Conservation (phyloP, 2,888 invertebrate species). For the Lepidochitona cinerea region DNA sequence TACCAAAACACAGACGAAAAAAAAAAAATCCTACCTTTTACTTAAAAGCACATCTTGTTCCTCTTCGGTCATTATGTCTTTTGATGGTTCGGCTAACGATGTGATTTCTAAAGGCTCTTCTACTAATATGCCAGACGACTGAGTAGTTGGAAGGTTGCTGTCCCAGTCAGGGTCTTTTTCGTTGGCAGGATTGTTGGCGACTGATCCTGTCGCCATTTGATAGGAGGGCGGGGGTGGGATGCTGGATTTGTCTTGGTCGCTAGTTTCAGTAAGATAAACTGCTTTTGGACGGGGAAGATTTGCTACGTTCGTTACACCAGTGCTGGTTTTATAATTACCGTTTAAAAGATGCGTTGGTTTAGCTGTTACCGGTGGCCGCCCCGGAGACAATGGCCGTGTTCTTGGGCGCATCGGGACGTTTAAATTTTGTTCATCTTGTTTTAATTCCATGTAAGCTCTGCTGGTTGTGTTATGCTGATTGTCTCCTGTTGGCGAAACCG, state of each 20-base stretch:
- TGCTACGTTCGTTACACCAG: background rate
- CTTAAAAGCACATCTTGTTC: background rate
- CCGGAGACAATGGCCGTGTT: background rate
- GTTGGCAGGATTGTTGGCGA: background rate
- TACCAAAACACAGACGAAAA: background rate
- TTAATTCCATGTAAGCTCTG: background rate
- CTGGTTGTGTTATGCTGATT: background rate
- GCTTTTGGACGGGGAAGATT: background rate
- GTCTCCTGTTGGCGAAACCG: background rate
- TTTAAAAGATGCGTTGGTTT: background rate
- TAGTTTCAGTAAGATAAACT: background rate
- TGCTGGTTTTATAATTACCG: background rate
- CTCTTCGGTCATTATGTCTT: background rate
- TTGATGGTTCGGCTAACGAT: background rate
- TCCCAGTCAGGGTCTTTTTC: background rate
- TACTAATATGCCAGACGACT: background rate
- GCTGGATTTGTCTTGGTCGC: background rate
- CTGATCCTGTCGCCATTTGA: background rate
- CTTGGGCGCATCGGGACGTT: background rate
- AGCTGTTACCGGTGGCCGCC: background rate
- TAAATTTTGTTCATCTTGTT: background rate
- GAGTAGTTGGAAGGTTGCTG: background rate
- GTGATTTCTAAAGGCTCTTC: background rate
- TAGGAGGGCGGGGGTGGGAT: background rate
- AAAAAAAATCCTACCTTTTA: background rate